Evolutionary conservation across 2,113 vertebrate genomes (phyloP).

Genomic region (Menidia beryllina): DNA sequence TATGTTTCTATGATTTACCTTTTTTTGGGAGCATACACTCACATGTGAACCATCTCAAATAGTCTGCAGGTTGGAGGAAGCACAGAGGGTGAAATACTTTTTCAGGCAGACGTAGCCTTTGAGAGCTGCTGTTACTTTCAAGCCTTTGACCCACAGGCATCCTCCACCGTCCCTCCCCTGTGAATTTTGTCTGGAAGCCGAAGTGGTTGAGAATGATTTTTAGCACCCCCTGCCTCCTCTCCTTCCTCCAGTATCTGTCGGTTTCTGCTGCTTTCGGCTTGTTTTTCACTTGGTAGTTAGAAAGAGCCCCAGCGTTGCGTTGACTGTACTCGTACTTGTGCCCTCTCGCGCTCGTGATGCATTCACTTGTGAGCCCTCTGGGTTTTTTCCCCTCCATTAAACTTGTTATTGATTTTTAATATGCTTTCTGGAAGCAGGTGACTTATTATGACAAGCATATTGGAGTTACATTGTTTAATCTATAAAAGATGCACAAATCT

Average conservation of each 20-base stretch:
- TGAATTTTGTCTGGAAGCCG: constrained; percentile 34
- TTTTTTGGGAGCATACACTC: no score
- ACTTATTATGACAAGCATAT: no score
- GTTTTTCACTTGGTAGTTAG: constrained; percentile 39
- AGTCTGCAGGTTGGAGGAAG: constrained; percentile 18
- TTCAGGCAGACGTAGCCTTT: not conserved
- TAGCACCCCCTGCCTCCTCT: not conserved
- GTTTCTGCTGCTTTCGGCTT: constrained; percentile 30
- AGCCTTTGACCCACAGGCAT: constrained; percentile 14
- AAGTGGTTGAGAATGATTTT: constrained; percentile 7
- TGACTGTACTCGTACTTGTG: constrained; percentile 38
- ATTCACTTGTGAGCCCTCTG: constrained; percentile 21
- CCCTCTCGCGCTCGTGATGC: constrained; percentile 34
- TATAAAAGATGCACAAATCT: no score
- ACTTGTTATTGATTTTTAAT: no score
- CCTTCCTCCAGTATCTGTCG: constrained; percentile 15
- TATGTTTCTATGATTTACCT: no score
- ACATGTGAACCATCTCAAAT: constrained; percentile 12
- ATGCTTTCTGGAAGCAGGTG: no score
- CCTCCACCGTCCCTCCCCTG: not conserved
- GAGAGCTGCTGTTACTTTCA: constrained; percentile 2
- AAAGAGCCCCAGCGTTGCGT: constrained; percentile 4
- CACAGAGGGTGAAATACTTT: constrained; percentile 25
- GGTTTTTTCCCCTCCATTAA: constrained; percentile 13
- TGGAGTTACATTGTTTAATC: no score